Conservation (phyloP, 2,797 vertebrate genomes). For the Bradypodion ventrale region DNA sequence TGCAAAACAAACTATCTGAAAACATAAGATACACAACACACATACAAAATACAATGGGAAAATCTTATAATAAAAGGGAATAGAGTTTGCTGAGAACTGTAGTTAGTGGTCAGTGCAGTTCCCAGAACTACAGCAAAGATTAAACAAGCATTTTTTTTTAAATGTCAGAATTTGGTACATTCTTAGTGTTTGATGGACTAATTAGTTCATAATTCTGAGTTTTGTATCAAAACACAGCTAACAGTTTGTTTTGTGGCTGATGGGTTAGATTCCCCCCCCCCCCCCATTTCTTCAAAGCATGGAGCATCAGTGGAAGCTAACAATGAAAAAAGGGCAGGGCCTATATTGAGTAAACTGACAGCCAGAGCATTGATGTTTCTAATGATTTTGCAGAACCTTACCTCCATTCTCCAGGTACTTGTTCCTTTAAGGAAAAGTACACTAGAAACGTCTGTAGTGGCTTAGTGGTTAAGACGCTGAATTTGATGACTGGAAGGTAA, state of each 20-base stretch:
- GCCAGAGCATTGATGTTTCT: neutral
- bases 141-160: neutral
- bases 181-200: neutral
- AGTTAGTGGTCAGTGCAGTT: neutral
- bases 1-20: neutral
- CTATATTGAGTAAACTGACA: too few relatives aligned
- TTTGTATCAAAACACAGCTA: too few relatives aligned
- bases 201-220: neutral
- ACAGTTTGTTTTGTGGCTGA: too few relatives aligned
- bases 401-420: too few relatives aligned
- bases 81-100: neutral
- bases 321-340: too few relatives aligned
- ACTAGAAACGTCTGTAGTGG: too few relatives aligned
- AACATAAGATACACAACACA: neutral
- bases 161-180: neutral
- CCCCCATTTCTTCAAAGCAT: too few relatives aligned
- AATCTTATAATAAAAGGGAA: neutral
- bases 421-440: too few relatives aligned
- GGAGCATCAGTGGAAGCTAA: too few relatives aligned
- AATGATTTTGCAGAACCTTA: neutral
- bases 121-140: neutral
- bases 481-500: too few relatives aligned
- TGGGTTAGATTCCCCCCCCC: too few relatives aligned
- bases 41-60: neutral
- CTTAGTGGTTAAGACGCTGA: too few relatives aligned